Conservation (phyloP, 2,888 invertebrate species). For the Philaethria dido region DNA sequence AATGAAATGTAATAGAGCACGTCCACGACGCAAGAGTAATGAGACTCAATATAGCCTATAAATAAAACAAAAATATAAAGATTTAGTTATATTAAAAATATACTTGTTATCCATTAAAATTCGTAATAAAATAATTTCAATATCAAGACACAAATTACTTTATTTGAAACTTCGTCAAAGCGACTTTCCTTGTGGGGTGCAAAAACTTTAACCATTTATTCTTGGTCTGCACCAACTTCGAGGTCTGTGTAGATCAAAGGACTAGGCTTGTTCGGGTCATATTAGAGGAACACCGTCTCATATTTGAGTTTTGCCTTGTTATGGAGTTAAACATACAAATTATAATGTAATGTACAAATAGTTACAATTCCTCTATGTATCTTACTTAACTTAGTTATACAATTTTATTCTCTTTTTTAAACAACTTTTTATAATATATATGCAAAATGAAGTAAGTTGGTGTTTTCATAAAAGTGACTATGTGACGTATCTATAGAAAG, state of each 20-base stretch:
- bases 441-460: too few relatives aligned
- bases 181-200: slow-evolving; percentile 51
- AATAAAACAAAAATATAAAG: background rate
- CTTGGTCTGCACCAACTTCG: slow-evolving; percentile 32
- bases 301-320: slow-evolving; percentile 38
- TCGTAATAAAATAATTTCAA: slow-evolving; percentile 15
- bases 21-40: background rate
- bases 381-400: background rate
- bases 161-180: slow-evolving; percentile 53
- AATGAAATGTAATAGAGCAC: background rate
- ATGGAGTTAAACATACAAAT: slow-evolving; percentile 29
- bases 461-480: too few relatives aligned
- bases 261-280: slow-evolving; percentile 29
- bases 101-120: background rate
- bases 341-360: slow-evolving; percentile 1
- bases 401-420: background rate
- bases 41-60: background rate
- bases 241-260: slow-evolving; percentile 42
- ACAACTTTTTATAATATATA: background rate
- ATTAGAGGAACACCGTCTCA: slow-evolving; percentile 40
- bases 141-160: slow-evolving; percentile 34
- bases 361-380: background rate
- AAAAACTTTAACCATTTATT: slow-evolving; percentile 64
- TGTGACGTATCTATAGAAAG: too few relatives aligned
- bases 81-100: background rate